A percentile compares a stretch with the other conserved stretches of the same genome.
Evolutionary conservation across 2,888 invertebrate genomes (phyloP).

Genomic region (Apodemia duryi): DNA sequence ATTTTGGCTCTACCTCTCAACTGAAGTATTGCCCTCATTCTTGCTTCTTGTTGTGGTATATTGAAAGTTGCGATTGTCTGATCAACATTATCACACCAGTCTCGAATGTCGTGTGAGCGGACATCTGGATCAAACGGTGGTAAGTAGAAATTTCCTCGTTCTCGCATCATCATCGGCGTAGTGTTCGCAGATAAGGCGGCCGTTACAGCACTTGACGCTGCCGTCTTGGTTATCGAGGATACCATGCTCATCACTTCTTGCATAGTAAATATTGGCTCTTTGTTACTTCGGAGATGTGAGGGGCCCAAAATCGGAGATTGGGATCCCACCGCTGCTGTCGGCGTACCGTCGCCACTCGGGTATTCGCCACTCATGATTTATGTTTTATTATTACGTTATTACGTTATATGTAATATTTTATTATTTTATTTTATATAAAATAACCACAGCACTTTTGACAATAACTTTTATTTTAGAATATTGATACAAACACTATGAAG

Average conservation of each 20-base stretch:
- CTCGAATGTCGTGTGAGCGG: background rate
- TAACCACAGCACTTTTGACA: too few species aligned
- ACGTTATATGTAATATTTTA: too few species aligned
- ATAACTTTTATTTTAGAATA: too few species aligned
- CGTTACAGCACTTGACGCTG: background rate
- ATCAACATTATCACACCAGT: background rate
- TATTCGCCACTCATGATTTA: too few species aligned
- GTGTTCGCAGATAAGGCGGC: background rate
- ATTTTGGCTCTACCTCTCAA: conserved; percentile 28
- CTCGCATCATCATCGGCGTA: too few species aligned
- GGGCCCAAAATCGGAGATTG: too few species aligned
- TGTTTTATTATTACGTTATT: too few species aligned
- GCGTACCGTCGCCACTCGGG: too few species aligned
- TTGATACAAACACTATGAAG: too few species aligned
- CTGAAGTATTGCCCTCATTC: conserved; percentile 30
- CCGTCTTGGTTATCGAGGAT: background rate
- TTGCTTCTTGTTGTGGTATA: conserved; percentile 27
- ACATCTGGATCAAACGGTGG: background rate
- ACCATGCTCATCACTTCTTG: background rate
- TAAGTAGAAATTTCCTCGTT: background rate
- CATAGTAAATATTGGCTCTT: background rate
- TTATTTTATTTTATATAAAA: too few species aligned
- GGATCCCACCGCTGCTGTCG: too few species aligned
- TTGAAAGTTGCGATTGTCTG: background rate
- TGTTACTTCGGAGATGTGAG: background rate